These are phyloP conservation scores for Steinernema carpocapsae DNA, from an alignment of 2,888 invertebrate species.

Conservation along the genomic window DNA sequence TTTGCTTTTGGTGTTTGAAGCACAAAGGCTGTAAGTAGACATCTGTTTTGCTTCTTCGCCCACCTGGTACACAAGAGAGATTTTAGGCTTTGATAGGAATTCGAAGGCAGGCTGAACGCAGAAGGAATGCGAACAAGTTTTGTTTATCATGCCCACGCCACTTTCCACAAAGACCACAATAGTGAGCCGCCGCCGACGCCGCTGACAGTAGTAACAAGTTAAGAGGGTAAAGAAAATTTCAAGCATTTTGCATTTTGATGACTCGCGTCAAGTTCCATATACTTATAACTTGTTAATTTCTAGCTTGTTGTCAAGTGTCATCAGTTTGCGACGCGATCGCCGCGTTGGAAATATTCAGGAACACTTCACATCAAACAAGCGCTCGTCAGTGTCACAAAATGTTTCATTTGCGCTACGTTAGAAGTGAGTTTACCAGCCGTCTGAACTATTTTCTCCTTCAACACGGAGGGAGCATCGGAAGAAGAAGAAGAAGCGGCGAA, in stretches of 20 bases:
- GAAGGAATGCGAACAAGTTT: constrained; percentile 35
- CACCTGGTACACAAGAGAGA: neutral
- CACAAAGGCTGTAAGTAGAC: neutral
- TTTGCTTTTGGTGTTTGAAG: neutral
- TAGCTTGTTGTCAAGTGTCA: neutral
- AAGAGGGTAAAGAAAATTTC: neutral
- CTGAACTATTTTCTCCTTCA: constrained; percentile 26
- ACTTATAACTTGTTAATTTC: constrained; percentile 15
- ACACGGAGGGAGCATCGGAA: too few relatives aligned
- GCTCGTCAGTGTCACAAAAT: constrained; percentile 29
- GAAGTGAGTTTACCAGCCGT: constrained; percentile 27
- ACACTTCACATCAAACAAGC: constrained; percentile 26
- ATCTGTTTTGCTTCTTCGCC: too few relatives aligned
- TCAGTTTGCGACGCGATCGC: neutral
- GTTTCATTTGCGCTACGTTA: constrained; percentile 14
- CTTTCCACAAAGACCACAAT: constrained; percentile 27
- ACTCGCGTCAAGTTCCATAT: neutral
- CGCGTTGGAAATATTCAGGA: neutral
- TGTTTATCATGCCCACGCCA: constrained; percentile 23
- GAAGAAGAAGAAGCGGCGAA: constrained; percentile 20
- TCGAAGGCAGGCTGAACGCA: neutral
- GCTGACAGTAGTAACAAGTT: neutral
- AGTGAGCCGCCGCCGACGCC: constrained; percentile 16
- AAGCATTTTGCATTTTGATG: constrained; percentile 13
- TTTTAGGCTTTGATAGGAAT: constrained; percentile 29